Evolutionary conservation across 2,888 invertebrate genomes (phyloP).

Genomic region (Drosophila testacea): DNA sequence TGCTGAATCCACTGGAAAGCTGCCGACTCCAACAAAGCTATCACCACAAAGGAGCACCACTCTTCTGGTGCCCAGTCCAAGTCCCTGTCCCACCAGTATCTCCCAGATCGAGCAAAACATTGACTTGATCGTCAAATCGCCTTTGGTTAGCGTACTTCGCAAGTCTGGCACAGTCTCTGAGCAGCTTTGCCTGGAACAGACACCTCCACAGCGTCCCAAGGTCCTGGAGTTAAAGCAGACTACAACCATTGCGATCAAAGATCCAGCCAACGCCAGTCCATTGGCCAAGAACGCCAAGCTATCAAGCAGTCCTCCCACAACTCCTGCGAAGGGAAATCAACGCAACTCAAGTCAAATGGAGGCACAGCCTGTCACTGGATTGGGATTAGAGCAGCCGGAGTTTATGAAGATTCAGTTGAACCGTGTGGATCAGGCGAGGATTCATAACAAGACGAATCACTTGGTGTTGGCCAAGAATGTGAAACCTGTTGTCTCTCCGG

Average conservation of each 20-base stretch:
- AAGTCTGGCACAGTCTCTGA: conserved; percentile 70
- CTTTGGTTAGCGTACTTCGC: conserved; percentile 82
- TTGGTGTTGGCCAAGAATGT: conserved; percentile 88
- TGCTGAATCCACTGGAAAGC: conserved; percentile 60
- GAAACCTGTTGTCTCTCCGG: conserved; percentile 51
- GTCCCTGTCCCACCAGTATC: neutral
- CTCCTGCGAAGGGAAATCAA: conserved; percentile 60
- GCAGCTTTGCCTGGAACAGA: conserved; percentile 27
- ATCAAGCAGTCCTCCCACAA: conserved; percentile 54
- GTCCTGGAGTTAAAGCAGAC: conserved; percentile 62
- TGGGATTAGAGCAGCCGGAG: conserved; percentile 87
- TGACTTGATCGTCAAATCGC: conserved; percentile 83
- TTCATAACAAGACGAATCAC: conserved; percentile 86
- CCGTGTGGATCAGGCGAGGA: conserved; percentile 88
- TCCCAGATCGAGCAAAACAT: conserved; percentile 84
- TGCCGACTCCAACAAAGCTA: conserved; percentile 42
- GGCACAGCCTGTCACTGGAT: neutral
- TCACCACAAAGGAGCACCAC: conserved; percentile 60
- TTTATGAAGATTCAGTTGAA: conserved; percentile 90
- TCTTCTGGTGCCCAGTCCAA: conserved; percentile 52
- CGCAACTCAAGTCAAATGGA: conserved; percentile 75
- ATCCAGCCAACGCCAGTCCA: conserved; percentile 38
- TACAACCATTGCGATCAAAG: conserved; percentile 45
- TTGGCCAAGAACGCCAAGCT: conserved; percentile 56
- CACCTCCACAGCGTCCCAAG: conserved; percentile 63